Percentiles rank a stretch among this genome's conserved stretches.
phyloP scores from a whole-genome alignment of 2,113 vertebrate genomes.

The Neotoma lepida region DNA sequence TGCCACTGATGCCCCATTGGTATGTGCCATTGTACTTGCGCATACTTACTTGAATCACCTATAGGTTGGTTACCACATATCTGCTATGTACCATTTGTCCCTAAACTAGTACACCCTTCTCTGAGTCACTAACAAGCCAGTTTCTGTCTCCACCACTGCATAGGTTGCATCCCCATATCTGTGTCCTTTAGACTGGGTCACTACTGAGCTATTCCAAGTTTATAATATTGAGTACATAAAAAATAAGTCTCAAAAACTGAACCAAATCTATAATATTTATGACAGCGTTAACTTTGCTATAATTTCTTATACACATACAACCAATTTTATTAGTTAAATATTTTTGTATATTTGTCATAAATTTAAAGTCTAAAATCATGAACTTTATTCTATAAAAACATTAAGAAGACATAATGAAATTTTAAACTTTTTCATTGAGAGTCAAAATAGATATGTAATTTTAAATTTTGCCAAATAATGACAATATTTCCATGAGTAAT shows the following conservation, averaged over 20 bases:
- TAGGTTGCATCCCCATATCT: neutral
- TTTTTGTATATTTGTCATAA: neutral
- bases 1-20: neutral
- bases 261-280: neutral
- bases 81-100: neutral
- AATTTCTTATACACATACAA: neutral
- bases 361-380: neutral
- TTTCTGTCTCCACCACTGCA: neutral
- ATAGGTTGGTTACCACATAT: neutral
- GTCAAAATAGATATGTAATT: neutral
- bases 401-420: neutral
- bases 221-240: neutral
- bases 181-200: neutral
- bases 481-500: neutral
- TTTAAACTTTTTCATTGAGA: neutral
- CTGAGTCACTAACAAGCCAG: neutral
- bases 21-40: neutral
- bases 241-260: neutral
- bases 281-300: neutral
- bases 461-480: neutral
- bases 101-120: neutral
- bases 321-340: neutral
- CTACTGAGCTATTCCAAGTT: neutral
- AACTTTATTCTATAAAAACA: neutral
- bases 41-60: neutral